Conservation (phyloP, 2,888 invertebrate species). For the Odontocerum albicorne region DNA sequence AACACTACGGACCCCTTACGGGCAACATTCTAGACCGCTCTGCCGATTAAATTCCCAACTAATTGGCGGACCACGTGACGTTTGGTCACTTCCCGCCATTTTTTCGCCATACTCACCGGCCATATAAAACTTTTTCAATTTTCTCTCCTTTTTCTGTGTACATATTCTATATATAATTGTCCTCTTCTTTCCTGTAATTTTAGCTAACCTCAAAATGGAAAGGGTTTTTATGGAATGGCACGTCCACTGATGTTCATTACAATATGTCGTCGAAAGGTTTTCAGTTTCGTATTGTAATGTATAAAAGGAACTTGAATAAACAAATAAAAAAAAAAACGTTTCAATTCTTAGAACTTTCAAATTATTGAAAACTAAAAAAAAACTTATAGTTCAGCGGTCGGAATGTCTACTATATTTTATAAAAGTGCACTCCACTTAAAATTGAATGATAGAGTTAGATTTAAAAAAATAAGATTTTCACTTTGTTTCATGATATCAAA, state of each 20-base stretch:
- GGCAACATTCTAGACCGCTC: conserved; percentile 14
- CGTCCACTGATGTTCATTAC: conserved; percentile 31
- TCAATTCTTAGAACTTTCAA: too few relatives aligned
- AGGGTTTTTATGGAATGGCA: conserved; percentile 4
- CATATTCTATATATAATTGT: not conserved
- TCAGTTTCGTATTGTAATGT: too few relatives aligned
- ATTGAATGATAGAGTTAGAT: too few relatives aligned
- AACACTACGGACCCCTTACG: not conserved
- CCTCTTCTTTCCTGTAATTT: conserved; percentile 6
- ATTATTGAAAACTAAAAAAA: too few relatives aligned
- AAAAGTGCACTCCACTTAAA: too few relatives aligned
- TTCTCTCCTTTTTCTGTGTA: not conserved
- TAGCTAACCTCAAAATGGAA: conserved; percentile 12
- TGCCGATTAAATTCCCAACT: conserved; percentile 25
- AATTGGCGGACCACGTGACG: conserved; percentile 33
- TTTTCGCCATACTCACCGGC: conserved; percentile 25
- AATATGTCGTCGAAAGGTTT: conserved; percentile 27
- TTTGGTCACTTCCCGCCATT: conserved; percentile 26
- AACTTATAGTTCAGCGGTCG: too few relatives aligned
- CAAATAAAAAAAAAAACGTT: too few relatives aligned
- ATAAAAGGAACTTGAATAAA: too few relatives aligned
- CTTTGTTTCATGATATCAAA: too few relatives aligned
- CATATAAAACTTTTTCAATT: conserved; percentile 26
- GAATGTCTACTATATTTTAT: too few relatives aligned
- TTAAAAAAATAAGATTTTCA: too few relatives aligned